Base-by-base conservation (phyloP, 2,888 invertebrate genomes). In the Chrysomela aeneicollis region DNA sequence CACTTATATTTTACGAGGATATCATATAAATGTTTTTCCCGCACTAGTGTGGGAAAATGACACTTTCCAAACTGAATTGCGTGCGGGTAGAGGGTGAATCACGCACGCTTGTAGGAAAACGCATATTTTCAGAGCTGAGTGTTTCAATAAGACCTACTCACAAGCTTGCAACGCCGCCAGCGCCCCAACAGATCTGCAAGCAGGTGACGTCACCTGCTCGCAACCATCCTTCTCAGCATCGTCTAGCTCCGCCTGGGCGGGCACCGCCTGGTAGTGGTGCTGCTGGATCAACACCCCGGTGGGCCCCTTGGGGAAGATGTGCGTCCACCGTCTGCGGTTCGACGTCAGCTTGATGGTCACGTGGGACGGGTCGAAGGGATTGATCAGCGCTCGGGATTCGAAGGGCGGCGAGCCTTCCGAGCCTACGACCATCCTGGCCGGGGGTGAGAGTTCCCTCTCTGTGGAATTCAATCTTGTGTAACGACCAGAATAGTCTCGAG, bases 321-420 rank as follows among this genome's bases (percentile, higher is more conserved):
- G 98, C 0, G 97, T 97, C 99, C 99, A 99, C 62, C 98, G 87
- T 32, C 98, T 85, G 53, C 98, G 86, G 82, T 97, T 97, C 58
- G 97, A 97, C 0, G 97, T 98, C 52, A 97, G 84, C 82, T 97
- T 97, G 71, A 97, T 96, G 32, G 96, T 95, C 61, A 98, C 96
- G 79, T 97, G 95, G 0, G 97, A 97, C 0, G 98, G 98, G 81
- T 97, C 97, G 81, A 99, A 99, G 0, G 99, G 99, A 84, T 99
- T 98, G 76, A 99, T 97, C 49, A 96, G 86, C 0, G 96, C 94
- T 66, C 93, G 85, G 0, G 93, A 92, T 0, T 93, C 91, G 18
- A 89, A 78, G 2, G 85, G 84, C 6, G 87, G 85, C 17, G 86
- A 87, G 4, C 87, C 87, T 67, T 86, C 86, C 5, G 87, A 87